Evolutionary conservation across 2,113 vertebrate genomes (phyloP).

Genomic region (Engystomops pustulosus): DNA sequence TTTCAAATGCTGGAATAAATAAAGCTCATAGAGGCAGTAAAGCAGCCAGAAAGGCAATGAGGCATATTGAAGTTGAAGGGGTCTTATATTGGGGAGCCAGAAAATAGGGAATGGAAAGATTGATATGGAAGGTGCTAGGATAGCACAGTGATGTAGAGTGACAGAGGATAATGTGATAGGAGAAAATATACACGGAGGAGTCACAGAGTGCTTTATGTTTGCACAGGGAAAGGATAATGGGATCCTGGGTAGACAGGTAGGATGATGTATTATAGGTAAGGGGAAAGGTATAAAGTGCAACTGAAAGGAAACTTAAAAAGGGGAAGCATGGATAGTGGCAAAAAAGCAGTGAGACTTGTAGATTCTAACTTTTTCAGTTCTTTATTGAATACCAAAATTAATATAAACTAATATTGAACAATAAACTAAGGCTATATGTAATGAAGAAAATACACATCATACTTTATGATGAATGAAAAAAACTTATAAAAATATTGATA

Average conservation of each 20-base stretch:
- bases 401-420: no score
- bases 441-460: no score
- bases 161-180: slow-evolving; percentile 46
- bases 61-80: slow-evolving; percentile 36
- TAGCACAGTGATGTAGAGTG: slow-evolving; percentile 32
- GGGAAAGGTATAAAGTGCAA: slow-evolving; percentile 21
- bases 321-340: slow-evolving; percentile 1
- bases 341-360: background rate
- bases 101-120: slow-evolving; percentile 22
- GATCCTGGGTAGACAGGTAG: slow-evolving; percentile 17
- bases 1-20: slow-evolving; percentile 42
- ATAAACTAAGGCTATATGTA: no score
- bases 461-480: background rate
- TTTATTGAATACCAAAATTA: no score
- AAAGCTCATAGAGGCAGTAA: slow-evolving; percentile 29
- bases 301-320: slow-evolving; percentile 4
- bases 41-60: slow-evolving; percentile 36
- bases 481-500: background rate
- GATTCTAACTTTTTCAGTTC: background rate
- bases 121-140: slow-evolving; percentile 26
- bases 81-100: slow-evolving; percentile 34
- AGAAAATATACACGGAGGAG: slow-evolving; percentile 20
- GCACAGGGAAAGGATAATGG: slow-evolving; percentile 51
- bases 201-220: slow-evolving; percentile 48
- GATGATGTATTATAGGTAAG: slow-evolving; percentile 39